phyloP scores from a whole-genome alignment of 1,140 invertebrate species.

The Formica exsecta region DNA sequence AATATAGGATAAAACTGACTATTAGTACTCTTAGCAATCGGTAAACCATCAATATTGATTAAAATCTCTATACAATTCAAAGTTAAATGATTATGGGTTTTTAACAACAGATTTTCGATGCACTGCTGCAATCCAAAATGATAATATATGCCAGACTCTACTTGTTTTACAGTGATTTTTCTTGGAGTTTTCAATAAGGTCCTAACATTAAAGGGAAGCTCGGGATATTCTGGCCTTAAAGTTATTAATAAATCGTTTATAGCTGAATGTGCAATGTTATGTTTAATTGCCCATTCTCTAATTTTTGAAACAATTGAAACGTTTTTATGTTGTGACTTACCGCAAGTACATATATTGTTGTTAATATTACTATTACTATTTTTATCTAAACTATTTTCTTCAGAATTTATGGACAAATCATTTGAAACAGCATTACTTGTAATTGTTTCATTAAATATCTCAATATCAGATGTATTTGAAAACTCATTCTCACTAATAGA shows the following conservation, averaged over 20 bases:
- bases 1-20: too few relatives aligned
- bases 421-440: too few relatives aligned
- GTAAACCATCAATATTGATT: conserved; percentile 22
- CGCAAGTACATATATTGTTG: not conserved
- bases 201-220: not conserved
- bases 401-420: too few relatives aligned
- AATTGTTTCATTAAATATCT: too few relatives aligned
- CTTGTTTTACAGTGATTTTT: not conserved
- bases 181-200: conserved; percentile 14
- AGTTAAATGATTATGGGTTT: not conserved
- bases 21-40: not conserved
- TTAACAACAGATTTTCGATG: not conserved
- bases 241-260: not conserved
- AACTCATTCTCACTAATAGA: too few relatives aligned
- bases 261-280: not conserved
- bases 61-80: conserved; percentile 1
- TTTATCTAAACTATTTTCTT: not conserved
- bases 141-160: not conserved
- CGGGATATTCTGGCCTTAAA: not conserved
- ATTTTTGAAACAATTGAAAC: not conserved
- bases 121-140: not conserved
- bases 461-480: too few relatives aligned
- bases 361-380: not conserved
- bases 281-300: not conserved
- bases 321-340: not conserved